These are phyloP conservation scores for Meteorus colon DNA, from an alignment of 2,888 invertebrate species.

Conservation along the genomic window DNA sequence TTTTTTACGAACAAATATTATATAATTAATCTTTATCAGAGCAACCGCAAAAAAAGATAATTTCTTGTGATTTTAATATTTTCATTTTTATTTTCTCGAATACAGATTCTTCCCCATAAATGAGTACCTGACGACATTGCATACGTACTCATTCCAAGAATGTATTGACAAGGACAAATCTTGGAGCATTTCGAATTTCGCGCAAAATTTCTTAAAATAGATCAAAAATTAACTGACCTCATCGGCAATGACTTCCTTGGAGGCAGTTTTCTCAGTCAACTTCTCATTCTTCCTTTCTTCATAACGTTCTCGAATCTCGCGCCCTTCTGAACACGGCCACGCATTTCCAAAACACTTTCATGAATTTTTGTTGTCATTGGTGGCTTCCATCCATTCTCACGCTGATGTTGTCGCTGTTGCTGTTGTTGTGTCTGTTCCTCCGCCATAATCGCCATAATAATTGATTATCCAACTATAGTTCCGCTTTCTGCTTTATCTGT, in stretches of 20 bases:
- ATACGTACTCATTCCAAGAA: too few relatives aligned
- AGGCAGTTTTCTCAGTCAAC: constrained; percentile 57
- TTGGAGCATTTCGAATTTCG: constrained; percentile 7
- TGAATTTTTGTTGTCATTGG: neutral
- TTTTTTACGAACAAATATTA: too few relatives aligned
- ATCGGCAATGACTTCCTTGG: constrained; percentile 52
- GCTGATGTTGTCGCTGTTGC: too few relatives aligned
- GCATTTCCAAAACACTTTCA: neutral
- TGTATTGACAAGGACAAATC: too few relatives aligned
- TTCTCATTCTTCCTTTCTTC: constrained; percentile 55
- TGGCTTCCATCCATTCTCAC: constrained; percentile 13
- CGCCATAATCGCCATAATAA: constrained; percentile 37
- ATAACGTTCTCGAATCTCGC: constrained; percentile 51
- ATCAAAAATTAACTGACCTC: constrained; percentile 55
- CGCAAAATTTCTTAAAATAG: neutral
- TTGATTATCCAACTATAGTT: constrained; percentile 51
- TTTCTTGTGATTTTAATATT: too few relatives aligned
- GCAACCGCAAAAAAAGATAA: too few relatives aligned
- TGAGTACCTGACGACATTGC: too few relatives aligned
- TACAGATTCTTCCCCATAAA: too few relatives aligned
- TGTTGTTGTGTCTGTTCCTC: constrained; percentile 3
- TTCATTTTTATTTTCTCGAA: too few relatives aligned
- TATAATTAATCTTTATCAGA: too few relatives aligned
- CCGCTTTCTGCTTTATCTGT: constrained; percentile 63
- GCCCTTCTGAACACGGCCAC: neutral